Conservation (phyloP, 1,140 invertebrate genomes). For the Drosophila virilis region DNA sequence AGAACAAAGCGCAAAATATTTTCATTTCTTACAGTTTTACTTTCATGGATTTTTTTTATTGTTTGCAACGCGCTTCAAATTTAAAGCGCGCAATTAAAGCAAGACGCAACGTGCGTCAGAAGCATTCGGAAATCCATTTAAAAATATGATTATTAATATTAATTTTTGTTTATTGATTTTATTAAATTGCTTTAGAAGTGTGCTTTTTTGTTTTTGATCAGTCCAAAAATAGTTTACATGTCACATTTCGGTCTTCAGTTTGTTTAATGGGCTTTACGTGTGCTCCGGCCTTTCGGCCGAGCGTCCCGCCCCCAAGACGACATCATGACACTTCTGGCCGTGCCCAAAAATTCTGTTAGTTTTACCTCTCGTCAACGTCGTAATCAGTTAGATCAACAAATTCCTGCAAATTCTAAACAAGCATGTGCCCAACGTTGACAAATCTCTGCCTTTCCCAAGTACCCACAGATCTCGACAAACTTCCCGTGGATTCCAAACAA, state of each 20-base stretch:
- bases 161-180: not conserved
- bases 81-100: conserved; percentile 61
- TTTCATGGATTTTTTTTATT: not conserved
- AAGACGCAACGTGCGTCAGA: conserved; percentile 52
- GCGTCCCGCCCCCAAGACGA: not conserved
- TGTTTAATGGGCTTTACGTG: conserved; percentile 33
- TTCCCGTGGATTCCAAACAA: not conserved
- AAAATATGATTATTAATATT: conserved; percentile 20
- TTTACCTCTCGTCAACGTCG: not conserved
- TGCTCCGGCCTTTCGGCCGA: not conserved
- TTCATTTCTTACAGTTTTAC: conserved; percentile 3
- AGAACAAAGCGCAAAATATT: conserved; percentile 2
- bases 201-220: no score
- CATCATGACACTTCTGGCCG: not conserved
- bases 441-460: not conserved
- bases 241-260: conserved; percentile 4
- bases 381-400: conserved; percentile 8
- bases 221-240: conserved; percentile 21
- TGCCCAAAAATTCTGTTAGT: not conserved
- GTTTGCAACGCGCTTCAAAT: conserved; percentile 57
- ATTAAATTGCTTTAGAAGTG: no score
- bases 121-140: conserved; percentile 51
- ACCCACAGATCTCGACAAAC: no score
- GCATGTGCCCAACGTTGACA: no score
- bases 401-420: not conserved